Evolutionary conservation across 2,797 vertebrate species (phyloP), one percentile per base, ranked within the genome.

Genomic region (Otolemur crassicaudatus): DNA sequence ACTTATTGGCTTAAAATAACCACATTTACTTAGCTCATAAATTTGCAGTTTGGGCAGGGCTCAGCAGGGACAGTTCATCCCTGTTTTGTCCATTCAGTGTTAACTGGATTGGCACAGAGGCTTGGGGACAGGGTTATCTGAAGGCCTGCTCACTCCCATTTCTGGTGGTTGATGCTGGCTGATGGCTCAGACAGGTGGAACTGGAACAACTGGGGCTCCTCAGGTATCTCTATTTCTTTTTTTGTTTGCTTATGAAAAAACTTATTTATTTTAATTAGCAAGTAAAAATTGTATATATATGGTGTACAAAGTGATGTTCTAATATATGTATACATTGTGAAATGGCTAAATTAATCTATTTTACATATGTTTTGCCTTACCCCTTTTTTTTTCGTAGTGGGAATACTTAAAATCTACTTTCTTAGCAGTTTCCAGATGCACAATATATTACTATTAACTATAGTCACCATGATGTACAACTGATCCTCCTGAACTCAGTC

Each of bases 221-320:
- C n/a, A 25, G 61, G 19, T 27, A 69, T 77, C 73, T 37, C 31
- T 83, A 8, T 91, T 60, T 60, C 34, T 60, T 77, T 80, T 5
- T 73, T 43, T 73, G 34, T 60, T 80, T 53, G 84, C 76, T 76
- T 91, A 63, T 82, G 29, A 53, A 76, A 37, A 37, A 23, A 67
- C 86, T 56, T 70, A 90, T 49, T 73, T 37, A 70, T 87, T 76
- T 88, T 85, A 23, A 77, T 70, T 72, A 31, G 43, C 79, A 83
- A 87, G 56, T 77, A 20, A 69, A 91, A 96, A 87, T 82, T 70
- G 1, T 82, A 16, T 43, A 87, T 70, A 90, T 86, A 61, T 63
- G 61, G 43, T 76, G 7, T 72, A 29, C 5, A 43, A 83, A 25
- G 63, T 63, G 84, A 34, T 60, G 53, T 34, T 79, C 91, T 91